Base-by-base conservation (phyloP, 2,888 invertebrate species). In the Tipula helvola region DNA sequence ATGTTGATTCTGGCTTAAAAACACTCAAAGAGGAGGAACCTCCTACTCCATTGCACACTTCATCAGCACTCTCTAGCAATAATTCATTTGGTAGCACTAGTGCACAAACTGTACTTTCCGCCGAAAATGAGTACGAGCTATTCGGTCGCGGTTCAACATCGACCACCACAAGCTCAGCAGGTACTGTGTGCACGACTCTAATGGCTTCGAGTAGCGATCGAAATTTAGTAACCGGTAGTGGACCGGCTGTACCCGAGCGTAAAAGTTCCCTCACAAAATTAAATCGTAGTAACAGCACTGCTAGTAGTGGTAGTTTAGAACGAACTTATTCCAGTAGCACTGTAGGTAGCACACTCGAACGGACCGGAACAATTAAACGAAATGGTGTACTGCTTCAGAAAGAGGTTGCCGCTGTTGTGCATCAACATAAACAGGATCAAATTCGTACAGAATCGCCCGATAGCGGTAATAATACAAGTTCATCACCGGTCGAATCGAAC, bases 91-190 rank as follows among this genome's bases (percentile, higher is more conserved):
- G 95, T 88, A 95, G 95, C 89, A 93, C 94, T 86, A 94, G 95
- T 87, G 95, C 95, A 89, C 95, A 95, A 89, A 95, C 94, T 39
- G 93, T 95, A 88, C 91, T 94, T 52, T 94, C 95, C 18, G 95
- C 96, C 1, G 97, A 97, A 92, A 97, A 96, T 90, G 97, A 97
- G 90, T 97, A 97, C 90, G 97, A 97, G 91, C 92, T 97, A 52
- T 97, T 97, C 90, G 97, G 97, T n/a, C 95, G 96, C 91, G 97
- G 97, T 3, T 97, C 96, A 1, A 97, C 97, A 0, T 97, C 96
- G 86, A 97, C 97, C 0, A 97, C 97, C 0, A 96, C 97, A 0
- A 97, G 97, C 90, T 97, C 97, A 0, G 97, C 97, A 84, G 97
- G 97, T 86, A 97, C 97, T 0, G 97, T 97, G 28, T 97, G 97